phyloP scores from a whole-genome alignment of 2,888 invertebrate species.

The Xanthia togata region DNA sequence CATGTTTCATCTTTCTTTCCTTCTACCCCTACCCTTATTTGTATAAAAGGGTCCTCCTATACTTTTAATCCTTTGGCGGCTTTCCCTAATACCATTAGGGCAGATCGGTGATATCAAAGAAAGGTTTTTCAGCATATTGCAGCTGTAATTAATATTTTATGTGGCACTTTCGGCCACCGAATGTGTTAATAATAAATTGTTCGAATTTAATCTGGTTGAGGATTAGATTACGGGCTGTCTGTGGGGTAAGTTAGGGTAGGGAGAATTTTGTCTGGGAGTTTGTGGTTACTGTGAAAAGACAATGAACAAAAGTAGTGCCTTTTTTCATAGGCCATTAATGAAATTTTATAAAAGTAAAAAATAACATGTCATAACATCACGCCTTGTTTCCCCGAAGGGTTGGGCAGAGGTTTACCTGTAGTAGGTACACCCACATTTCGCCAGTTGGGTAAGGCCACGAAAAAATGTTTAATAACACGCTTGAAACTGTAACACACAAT shows the following conservation, averaged over 20 bases:
- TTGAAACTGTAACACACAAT: too few species aligned
- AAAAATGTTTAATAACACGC: too few species aligned
- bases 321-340: not conserved
- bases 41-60: conserved; percentile 65
- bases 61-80: conserved; percentile 74
- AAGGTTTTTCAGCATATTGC: conserved; percentile 63
- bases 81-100: conserved; percentile 72
- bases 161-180: conserved; percentile 56
- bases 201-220: conserved; percentile 48
- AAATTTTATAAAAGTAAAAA: not conserved
- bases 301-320: not conserved
- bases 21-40: conserved; percentile 62
- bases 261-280: not conserved
- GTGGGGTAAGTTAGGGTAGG: not conserved
- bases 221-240: conserved; percentile 22
- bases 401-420: too few species aligned
- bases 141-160: conserved; percentile 70
- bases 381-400: too few species aligned
- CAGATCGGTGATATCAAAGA: conserved; percentile 66
- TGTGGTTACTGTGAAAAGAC: not conserved
- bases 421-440: too few species aligned
- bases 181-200: conserved; percentile 60
- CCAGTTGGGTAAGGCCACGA: too few species aligned
- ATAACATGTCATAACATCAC: too few species aligned
- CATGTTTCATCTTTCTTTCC: too few species aligned